Conservation (phyloP, 2,888 invertebrate species). For the Andrena chrysosceles region DNA sequence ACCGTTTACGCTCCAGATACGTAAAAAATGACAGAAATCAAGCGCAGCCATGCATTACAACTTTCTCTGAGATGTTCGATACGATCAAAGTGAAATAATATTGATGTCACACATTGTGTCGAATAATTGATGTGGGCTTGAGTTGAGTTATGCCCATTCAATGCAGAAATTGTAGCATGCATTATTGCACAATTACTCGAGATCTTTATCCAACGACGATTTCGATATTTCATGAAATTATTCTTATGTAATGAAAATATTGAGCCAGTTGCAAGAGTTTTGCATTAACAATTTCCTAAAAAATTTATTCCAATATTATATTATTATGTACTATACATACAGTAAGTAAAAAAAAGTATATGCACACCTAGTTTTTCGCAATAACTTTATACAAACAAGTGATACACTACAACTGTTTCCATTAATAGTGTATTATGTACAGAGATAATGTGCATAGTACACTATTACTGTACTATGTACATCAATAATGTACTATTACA, state of each 20-base stretch:
- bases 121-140: not conserved
- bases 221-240: not conserved
- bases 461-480: no score
- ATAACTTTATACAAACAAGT: no score
- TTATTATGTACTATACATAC: no score
- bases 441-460: no score
- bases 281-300: not conserved
- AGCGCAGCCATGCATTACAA: conserved; percentile 32
- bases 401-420: no score
- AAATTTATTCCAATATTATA: no score
- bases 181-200: not conserved
- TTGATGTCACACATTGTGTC: not conserved
- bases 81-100: conserved; percentile 4
- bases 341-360: no score
- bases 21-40: conserved; percentile 23
- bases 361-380: no score
- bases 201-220: not conserved
- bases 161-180: conserved; percentile 4
- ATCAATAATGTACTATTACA: no score
- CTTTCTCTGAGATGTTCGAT: conserved; percentile 45
- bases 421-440: no score
- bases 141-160: conserved; percentile 1
- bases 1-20: conserved; percentile 31
- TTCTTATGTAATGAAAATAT: not conserved
- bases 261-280: not conserved